Percentiles rank a stretch among this genome's conserved stretches.
These are phyloP conservation scores for Sternarchorhynchus goeldii DNA, from an alignment of 2,797 vertebrate species.

Conservation along the genomic window DNA sequence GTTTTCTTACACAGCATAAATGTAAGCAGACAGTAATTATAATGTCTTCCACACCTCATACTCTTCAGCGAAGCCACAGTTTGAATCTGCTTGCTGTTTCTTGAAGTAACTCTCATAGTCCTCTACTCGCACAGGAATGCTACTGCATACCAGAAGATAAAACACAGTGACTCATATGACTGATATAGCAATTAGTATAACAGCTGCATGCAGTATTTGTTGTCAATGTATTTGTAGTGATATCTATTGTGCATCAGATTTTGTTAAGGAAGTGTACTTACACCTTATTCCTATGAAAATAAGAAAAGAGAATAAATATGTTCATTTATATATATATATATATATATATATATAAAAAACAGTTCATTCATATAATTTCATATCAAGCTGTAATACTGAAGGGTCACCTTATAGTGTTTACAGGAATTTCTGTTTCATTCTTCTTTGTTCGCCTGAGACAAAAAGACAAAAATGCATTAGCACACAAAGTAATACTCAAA, in stretches of 20 bases:
- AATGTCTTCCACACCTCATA: constrained; percentile 80
- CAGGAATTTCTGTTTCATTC: constrained; percentile 68
- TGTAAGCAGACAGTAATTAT: not conserved
- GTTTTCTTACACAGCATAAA: not conserved
- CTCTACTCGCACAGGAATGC: constrained; percentile 81
- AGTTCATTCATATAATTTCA: not conserved
- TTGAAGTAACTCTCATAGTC: constrained; percentile 88
- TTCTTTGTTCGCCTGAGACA: constrained; percentile 60
- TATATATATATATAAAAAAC: not conserved
- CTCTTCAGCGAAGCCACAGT: constrained; percentile 93
- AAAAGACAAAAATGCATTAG: not conserved
- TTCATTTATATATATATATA: not conserved
- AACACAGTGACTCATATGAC: not conserved
- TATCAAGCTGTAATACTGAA: constrained; percentile 9
- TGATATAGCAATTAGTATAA: not conserved
- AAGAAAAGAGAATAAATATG: constrained; percentile 31
- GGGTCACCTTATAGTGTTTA: constrained; percentile 69
- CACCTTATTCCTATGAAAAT: constrained; percentile 69
- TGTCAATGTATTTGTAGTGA: not conserved
- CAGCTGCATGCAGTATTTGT: not conserved
- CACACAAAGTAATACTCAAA: not conserved
- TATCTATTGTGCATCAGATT: not conserved
- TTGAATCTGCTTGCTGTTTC: constrained; percentile 90
- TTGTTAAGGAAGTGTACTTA: constrained; percentile 60
- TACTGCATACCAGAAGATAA: constrained; percentile 69